Evolutionary conservation across 2,888 invertebrate genomes (phyloP), one percentile per base, ranked within the genome.

Genomic region (Cephus pulcher): DNA sequence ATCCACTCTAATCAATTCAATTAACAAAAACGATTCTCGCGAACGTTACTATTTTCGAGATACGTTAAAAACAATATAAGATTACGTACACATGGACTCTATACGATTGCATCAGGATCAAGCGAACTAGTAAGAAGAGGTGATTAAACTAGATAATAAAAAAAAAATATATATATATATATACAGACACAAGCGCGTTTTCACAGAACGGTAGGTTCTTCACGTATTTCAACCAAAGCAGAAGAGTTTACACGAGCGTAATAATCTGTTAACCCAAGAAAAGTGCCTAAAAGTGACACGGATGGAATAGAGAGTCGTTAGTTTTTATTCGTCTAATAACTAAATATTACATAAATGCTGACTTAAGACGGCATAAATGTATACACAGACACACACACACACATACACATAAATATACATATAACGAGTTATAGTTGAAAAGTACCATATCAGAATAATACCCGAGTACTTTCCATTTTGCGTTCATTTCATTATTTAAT

Each of bases 201-300:
- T 81, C 15, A 81, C 71, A 75, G 69, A 80, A 81, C 37, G 35
- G 37, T 78, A 81, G 76, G 71, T 70, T 34, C 70, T 34, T 34
- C 56, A 75, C 33, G 70, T 33, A 75, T 23, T 56, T 56, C 56
- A 56, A 56, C 56, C 56, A 56, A 56, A 56, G 56, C 56, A 56
- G 56, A 56, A 56, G 56, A 56, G 56, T 56, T 56, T 56, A 56
- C 56, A 56, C 56, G 40, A 15, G 15, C 40, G 78, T 76, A 79
- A 75, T 78, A 78, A 81, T 82, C 78, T 81, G 75, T 84, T 86
- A 82, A 78, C 81, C 80, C 79, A 74, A 76, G 75, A 81, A 86
- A 89, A 89, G 89, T 89, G 89, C 88, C 89, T 89, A 88, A 88
- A 86, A 73, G 71, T 80, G 81, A 84, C 80, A 78, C 80, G 73